Evolutionary conservation across 2,113 vertebrate genomes (phyloP).

Genomic region (Oriolus oriolus): DNA sequence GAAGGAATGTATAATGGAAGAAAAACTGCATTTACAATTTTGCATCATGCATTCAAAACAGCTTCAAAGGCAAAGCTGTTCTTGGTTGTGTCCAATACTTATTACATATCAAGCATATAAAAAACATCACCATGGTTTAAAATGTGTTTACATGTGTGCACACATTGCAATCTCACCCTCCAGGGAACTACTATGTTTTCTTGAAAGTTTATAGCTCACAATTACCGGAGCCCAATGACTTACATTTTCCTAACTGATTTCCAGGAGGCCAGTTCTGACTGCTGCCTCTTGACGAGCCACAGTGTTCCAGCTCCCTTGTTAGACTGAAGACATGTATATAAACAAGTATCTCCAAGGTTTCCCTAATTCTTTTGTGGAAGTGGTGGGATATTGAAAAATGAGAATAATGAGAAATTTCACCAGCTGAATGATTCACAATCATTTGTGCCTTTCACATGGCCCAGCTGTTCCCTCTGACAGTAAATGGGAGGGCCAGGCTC

Average conservation of each 20-base stretch:
- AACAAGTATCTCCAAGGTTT: conserved; percentile 5
- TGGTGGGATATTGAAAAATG: neutral
- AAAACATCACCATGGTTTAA: conserved; percentile 50
- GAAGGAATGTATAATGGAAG: neutral
- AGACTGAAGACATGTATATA: neutral
- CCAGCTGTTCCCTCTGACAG: neutral
- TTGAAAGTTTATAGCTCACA: conserved; percentile 51
- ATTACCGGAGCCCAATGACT: conserved; percentile 32
- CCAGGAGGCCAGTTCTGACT: conserved; percentile 24
- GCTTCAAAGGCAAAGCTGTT: conserved; percentile 61
- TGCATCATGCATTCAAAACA: neutral
- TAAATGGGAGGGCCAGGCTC: neutral
- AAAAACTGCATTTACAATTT: neutral
- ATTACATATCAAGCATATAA: conserved; percentile 56
- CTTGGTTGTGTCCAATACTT: conserved; percentile 51
- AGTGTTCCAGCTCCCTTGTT: neutral
- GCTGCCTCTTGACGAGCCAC: neutral
- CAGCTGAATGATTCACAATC: neutral
- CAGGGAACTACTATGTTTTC: conserved; percentile 34
- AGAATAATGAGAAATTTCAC: neutral
- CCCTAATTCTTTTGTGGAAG: neutral
- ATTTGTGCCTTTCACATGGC: neutral
- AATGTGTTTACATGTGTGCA: neutral
- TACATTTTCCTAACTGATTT: conserved; percentile 57
- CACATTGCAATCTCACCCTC: neutral